Percentiles rank a stretch among this genome's conserved stretches.
phyloP scores from a whole-genome alignment of 2,888 invertebrate genomes.

The Cactoblastis cactorum region DNA sequence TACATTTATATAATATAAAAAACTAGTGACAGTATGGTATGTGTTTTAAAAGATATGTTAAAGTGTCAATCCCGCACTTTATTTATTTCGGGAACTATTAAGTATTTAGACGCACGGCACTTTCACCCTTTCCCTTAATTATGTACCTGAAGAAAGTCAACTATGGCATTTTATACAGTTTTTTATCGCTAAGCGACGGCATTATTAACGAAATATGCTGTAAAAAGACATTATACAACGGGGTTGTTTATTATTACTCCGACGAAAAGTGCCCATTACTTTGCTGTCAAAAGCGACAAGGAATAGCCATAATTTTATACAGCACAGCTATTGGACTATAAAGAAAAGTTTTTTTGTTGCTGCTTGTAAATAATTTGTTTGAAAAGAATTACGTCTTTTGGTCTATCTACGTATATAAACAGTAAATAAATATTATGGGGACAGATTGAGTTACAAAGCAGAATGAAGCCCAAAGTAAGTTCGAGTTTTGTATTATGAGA shows the following conservation, averaged over 20 bases:
- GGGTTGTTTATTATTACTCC: slow-evolving; percentile 5
- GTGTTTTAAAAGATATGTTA: no score
- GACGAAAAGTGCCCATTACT: slow-evolving; percentile 10
- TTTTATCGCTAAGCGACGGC: not conserved
- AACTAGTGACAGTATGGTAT: no score
- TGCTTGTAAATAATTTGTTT: not conserved
- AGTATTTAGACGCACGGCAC: slow-evolving; percentile 22
- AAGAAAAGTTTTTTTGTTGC: not conserved
- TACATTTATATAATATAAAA: no score
- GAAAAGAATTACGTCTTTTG: not conserved
- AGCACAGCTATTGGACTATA: slow-evolving; percentile 8
- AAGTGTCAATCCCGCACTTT: not conserved
- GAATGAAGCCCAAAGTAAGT: no score
- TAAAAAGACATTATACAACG: not conserved
- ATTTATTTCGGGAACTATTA: not conserved
- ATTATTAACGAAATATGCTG: not conserved
- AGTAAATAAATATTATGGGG: no score
- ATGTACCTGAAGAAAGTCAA: slow-evolving; percentile 21
- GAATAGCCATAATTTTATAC: slow-evolving; percentile 11
- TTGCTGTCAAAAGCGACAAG: slow-evolving; percentile 7
- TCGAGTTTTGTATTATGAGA: no score
- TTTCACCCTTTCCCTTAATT: slow-evolving; percentile 33
- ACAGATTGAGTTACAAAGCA: no score
- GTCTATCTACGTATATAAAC: no score
- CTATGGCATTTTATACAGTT: not conserved